These are phyloP conservation scores for Sus cebifrons DNA, from an alignment of 2,797 vertebrate species.

Conservation along the genomic window DNA sequence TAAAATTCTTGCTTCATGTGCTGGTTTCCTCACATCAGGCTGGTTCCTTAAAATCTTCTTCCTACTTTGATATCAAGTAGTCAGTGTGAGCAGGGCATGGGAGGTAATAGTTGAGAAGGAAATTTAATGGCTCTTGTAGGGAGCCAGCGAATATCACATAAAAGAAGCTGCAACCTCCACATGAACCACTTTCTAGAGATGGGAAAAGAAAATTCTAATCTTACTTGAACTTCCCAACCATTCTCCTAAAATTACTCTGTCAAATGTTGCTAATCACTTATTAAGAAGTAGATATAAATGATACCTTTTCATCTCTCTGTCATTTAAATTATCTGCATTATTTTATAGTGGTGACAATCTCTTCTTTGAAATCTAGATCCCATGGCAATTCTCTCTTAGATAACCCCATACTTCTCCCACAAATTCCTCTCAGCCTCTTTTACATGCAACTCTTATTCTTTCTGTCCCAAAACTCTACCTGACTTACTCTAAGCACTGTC, in stretches of 20 bases:
- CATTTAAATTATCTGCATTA: not conserved
- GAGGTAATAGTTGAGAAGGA: not conserved
- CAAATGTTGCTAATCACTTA: not conserved
- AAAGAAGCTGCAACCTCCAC: not conserved
- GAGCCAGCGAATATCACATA: not conserved
- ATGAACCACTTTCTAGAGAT: not conserved
- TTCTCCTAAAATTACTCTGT: conserved; percentile 13
- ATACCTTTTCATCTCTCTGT: not conserved
- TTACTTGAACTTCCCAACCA: not conserved
- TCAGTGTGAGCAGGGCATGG: no score
- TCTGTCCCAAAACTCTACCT: not conserved
- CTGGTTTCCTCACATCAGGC: not conserved
- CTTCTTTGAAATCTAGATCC: not conserved
- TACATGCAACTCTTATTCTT: not conserved
- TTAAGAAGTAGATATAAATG: conserved; percentile 4
- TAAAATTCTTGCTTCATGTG: not conserved
- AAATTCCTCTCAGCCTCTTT: not conserved
- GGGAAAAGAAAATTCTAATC: not conserved
- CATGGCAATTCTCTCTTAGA: not conserved
- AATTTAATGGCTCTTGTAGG: not conserved
- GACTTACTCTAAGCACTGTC: not conserved
- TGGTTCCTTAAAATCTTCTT: not conserved
- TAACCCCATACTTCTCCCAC: not conserved
- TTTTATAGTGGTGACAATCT: not conserved
- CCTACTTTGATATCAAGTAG: not conserved